Conservation (phyloP, 2,888 invertebrate species). For the Synanthedon formicaeformis region DNA sequence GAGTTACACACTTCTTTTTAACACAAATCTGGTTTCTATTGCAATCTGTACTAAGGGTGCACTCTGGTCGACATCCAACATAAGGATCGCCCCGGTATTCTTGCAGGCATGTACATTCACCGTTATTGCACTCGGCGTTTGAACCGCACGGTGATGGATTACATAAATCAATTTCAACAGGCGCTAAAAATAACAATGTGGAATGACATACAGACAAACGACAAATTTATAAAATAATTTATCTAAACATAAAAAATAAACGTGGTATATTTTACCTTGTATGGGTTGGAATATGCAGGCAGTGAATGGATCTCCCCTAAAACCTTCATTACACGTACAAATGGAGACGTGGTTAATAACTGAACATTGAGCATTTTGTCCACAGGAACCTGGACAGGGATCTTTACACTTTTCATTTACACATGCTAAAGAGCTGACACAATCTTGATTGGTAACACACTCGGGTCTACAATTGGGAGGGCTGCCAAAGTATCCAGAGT, state of each 20-base stretch:
- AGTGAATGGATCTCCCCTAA: slow-evolving; percentile 73
- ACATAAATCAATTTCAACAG: slow-evolving; percentile 67
- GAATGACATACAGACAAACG: background rate
- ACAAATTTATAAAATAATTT: background rate
- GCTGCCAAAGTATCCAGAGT: slow-evolving; percentile 71
- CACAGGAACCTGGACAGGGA: slow-evolving; percentile 79
- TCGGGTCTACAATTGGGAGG: slow-evolving; percentile 78
- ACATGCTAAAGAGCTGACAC: slow-evolving; percentile 74
- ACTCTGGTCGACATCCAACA: slow-evolving; percentile 82
- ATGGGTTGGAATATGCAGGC: slow-evolving; percentile 41
- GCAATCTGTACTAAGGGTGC: slow-evolving; percentile 82
- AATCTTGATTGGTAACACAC: slow-evolving; percentile 76
- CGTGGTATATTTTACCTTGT: slow-evolving; percentile 28
- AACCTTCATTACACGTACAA: slow-evolving; percentile 71
- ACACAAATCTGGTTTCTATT: slow-evolving; percentile 76
- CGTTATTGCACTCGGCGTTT: slow-evolving; percentile 78
- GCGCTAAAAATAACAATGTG: slow-evolving; percentile 18
- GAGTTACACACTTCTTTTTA: slow-evolving; percentile 80
- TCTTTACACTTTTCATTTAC: slow-evolving; percentile 74
- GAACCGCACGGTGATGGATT: slow-evolving; percentile 78
- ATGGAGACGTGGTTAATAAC: slow-evolving; percentile 74
- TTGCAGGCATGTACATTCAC: slow-evolving; percentile 77
- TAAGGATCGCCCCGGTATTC: slow-evolving; percentile 85
- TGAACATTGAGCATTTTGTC: slow-evolving; percentile 66
- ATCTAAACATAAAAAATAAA: background rate